phyloP scores from a whole-genome alignment of 2,888 invertebrate species.

The Fragum fragum region DNA sequence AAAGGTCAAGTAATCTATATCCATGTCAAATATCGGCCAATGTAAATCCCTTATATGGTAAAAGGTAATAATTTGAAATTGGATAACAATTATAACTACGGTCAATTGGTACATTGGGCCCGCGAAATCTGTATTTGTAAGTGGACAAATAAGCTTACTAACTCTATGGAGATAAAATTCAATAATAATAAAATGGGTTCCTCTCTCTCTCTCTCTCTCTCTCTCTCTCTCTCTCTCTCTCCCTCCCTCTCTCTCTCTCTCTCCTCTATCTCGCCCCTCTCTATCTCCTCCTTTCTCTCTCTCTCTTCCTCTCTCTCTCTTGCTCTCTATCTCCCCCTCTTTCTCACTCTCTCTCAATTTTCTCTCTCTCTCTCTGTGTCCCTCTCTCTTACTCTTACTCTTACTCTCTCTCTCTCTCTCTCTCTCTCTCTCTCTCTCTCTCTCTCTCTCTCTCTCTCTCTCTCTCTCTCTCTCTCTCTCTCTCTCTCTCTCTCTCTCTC shows the following conservation, averaged over 20 bases:
- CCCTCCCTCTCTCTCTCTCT: background rate
- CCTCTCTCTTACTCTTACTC: background rate
- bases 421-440: slow-evolving; percentile 1
- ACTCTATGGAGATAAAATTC: too few species aligned
- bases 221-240: slow-evolving; percentile 1
- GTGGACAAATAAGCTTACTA: too few species aligned
- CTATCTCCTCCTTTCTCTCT: too few species aligned
- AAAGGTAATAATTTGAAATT: background rate
- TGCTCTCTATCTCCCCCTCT: too few species aligned
- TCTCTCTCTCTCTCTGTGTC: too few species aligned
- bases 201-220: slow-evolving; percentile 1
- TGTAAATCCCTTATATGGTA: background rate
- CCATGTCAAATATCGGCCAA: background rate
- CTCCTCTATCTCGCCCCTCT: too few species aligned
- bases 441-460: slow-evolving; percentile 1
- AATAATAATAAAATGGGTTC: too few species aligned
- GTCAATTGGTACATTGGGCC: background rate
- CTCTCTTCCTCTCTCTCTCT: too few species aligned
- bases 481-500: background rate
- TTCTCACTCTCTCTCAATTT: too few species aligned
- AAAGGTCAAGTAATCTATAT: background rate
- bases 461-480: slow-evolving; percentile 1
- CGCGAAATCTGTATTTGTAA: too few species aligned
- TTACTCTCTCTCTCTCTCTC: background rate
- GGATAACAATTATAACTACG: background rate